Percentiles rank a stretch among this genome's conserved stretches.
phyloP scores from a whole-genome alignment of 2,888 invertebrate species.

The Amphipyra berbera region DNA sequence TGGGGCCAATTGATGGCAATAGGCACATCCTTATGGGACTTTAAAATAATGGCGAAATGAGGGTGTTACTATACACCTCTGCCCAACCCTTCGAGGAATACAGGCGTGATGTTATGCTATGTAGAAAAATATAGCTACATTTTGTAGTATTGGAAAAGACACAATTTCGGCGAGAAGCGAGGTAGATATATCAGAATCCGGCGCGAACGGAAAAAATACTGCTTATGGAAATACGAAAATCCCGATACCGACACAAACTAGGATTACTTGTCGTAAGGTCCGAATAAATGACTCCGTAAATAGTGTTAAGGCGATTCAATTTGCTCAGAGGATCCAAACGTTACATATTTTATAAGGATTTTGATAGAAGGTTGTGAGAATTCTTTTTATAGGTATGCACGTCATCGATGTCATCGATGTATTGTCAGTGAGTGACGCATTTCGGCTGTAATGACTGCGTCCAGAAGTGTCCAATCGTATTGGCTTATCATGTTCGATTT shows the following conservation, averaged over 20 bases:
- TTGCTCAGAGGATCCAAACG: slow-evolving; percentile 58
- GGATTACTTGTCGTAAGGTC: slow-evolving; percentile 64
- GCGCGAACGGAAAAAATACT: slow-evolving; percentile 58
- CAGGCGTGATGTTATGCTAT: no score
- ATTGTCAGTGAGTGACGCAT: background rate
- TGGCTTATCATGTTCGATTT: background rate
- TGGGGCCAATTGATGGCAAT: no score
- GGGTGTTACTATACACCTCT: no score
- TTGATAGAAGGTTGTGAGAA: slow-evolving; percentile 25
- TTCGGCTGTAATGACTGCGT: background rate
- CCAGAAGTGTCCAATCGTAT: background rate
- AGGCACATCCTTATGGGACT: no score
- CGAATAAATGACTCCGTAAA: slow-evolving; percentile 68
- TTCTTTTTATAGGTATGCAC: slow-evolving; percentile 3
- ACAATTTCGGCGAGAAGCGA: slow-evolving; percentile 27
- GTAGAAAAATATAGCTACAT: slow-evolving; percentile 28
- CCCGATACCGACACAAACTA: slow-evolving; percentile 67
- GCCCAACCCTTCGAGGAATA: no score
- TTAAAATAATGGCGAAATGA: no score
- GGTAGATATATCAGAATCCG: slow-evolving; percentile 46
- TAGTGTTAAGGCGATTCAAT: slow-evolving; percentile 63
- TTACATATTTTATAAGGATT: slow-evolving; percentile 51
- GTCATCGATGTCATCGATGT: background rate
- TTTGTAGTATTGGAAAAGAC: slow-evolving; percentile 17
- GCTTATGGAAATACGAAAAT: slow-evolving; percentile 66